These are phyloP conservation scores for Drosophila sturtevanti DNA, from an alignment of 1,140 invertebrate species.

Conservation along the genomic window DNA sequence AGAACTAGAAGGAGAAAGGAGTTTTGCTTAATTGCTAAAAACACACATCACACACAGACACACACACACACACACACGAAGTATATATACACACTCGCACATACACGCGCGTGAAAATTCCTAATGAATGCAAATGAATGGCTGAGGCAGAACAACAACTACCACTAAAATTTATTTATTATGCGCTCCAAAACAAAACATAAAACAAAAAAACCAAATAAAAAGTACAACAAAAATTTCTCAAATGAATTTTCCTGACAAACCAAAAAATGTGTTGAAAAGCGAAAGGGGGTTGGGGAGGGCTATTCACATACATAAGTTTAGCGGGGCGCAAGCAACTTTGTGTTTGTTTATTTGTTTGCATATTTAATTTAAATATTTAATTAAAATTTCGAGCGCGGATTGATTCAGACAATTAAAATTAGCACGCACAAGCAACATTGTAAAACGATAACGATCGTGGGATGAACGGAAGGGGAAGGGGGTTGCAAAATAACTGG, in stretches of 20 bases:
- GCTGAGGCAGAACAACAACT: slow-evolving; percentile 46
- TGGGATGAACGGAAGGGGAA: not conserved
- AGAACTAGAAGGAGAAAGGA: slow-evolving; percentile 9
- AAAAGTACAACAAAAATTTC: no score
- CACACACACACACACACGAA: not conserved
- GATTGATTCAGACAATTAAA: slow-evolving; percentile 79
- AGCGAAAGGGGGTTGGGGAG: slow-evolving; percentile 19
- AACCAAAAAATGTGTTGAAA: slow-evolving; percentile 28
- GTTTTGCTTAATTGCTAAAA: slow-evolving; percentile 68
- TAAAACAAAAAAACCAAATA: slow-evolving; percentile 16
- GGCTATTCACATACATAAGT: not conserved
- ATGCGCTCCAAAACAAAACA: slow-evolving; percentile 52
- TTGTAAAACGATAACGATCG: not conserved
- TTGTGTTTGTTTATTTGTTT: slow-evolving; percentile 28
- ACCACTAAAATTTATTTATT: slow-evolving; percentile 73
- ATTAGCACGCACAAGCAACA: slow-evolving; percentile 35
- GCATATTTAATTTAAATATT: slow-evolving; percentile 63
- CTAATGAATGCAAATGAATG: slow-evolving; percentile 79
- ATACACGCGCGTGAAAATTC: slow-evolving; percentile 33
- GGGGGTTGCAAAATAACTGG: not conserved
- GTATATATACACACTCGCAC: not conserved
- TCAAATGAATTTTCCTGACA: slow-evolving; percentile 55
- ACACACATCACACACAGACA: slow-evolving; percentile 33
- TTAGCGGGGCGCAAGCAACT: not conserved
- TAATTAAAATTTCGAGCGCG: slow-evolving; percentile 78